A percentile compares a stretch with the other conserved stretches of the same genome.
phyloP scores from a whole-genome alignment of 2,797 vertebrate genomes.

The Hapalemur alaotrensis region DNA sequence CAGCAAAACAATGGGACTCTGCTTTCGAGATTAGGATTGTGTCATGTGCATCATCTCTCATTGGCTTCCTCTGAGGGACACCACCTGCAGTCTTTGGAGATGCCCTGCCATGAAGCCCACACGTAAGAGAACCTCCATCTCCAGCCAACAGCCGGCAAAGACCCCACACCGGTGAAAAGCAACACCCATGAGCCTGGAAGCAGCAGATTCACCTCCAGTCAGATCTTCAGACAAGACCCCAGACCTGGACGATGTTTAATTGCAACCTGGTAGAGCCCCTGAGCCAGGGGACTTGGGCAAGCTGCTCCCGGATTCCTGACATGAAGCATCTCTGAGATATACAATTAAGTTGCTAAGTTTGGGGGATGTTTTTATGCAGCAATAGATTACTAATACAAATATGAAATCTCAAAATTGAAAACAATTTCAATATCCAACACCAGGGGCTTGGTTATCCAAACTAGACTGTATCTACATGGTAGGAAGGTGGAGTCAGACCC shows the following conservation, averaged over 20 bases:
- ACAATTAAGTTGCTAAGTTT: neutral
- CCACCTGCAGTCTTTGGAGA: neutral
- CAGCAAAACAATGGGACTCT: neutral
- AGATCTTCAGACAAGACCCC: accelerated
- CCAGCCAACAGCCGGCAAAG: neutral
- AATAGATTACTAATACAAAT: neutral
- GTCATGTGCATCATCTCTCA: neutral
- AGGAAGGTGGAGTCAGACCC: accelerated
- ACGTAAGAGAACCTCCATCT: too few species aligned
- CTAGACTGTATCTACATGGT: accelerated
- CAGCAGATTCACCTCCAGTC: neutral
- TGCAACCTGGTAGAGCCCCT: too few species aligned
- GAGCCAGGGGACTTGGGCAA: accelerated
- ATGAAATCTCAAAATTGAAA: neutral
- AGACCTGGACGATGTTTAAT: too few species aligned
- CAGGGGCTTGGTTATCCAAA: neutral
- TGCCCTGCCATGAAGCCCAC: too few species aligned
- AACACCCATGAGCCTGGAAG: accelerated
- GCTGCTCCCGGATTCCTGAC: neutral
- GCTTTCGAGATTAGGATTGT: accelerated
- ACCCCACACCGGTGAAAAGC: accelerated
- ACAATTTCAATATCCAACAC: neutral
- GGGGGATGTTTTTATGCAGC: neutral
- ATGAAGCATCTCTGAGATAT: neutral
- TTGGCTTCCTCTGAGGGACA: neutral